Evolutionary conservation across 2,797 vertebrate species (phyloP).

Genomic region (Orestias chungarensis): DNA sequence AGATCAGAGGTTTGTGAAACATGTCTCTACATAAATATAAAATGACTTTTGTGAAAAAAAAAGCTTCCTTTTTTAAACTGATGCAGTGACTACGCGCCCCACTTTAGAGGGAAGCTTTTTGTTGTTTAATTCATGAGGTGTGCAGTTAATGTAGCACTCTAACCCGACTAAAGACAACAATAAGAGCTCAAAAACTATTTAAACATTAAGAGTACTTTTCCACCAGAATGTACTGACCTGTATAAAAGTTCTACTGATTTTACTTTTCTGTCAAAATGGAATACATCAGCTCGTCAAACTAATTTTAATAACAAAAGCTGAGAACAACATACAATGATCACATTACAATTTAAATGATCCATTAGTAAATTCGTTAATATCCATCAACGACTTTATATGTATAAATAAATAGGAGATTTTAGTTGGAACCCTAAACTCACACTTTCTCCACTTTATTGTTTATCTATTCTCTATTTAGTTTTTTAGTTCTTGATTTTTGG

Average conservation of each 20-base stretch:
- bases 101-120: slow-evolving; percentile 5
- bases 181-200: not conserved
- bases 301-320: not conserved
- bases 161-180: not conserved
- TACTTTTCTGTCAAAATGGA: not conserved
- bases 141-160: slow-evolving; percentile 8
- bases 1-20: not conserved
- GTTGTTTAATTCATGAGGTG: slow-evolving; percentile 10
- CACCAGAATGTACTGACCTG: not conserved
- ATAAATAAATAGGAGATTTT: no score
- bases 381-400: no score
- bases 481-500: no score
- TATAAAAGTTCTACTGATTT: not conserved
- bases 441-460: no score
- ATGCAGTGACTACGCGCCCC: not conserved
- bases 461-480: no score
- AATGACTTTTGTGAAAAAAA: not conserved
- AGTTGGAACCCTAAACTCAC: no score
- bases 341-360: not conserved
- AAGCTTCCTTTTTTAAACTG: not conserved
- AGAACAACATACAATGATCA: not conserved
- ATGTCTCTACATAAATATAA: not conserved
- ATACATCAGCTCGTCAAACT: slow-evolving; percentile 16
- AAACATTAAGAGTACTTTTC: not conserved
- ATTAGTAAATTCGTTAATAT: no score